Evolutionary conservation across 2,888 invertebrate species (phyloP), one percentile per base, ranked within the genome.

Genomic region (Corythucha ciliata): DNA sequence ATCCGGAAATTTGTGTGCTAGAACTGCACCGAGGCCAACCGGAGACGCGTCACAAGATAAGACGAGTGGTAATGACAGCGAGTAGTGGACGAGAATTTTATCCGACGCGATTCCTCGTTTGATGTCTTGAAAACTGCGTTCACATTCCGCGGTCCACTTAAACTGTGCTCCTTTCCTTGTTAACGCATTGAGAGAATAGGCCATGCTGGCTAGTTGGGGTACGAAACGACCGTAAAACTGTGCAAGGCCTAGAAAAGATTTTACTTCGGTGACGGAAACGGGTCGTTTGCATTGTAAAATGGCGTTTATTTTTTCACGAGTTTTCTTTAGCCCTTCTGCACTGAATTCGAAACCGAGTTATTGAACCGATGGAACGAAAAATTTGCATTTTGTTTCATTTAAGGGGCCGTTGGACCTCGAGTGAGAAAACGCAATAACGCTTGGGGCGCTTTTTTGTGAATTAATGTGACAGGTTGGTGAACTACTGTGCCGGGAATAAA

Each of bases 151-250:
- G 16, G 14, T 33, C 44, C 51, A 51, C 16, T 45, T 22, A 20
- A 51, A 44, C 24, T 2, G 22, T 8, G n/a, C 25, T 12, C 25
- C 44, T 51, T 32, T 29, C 14, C 21, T 29, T n/a, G 42, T 32
- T 14, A 50, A 25, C 24, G 41, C 10, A 32, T 50, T 29, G 20
- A 50, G 24, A 2, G 50, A 44, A n/a, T 42, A 29, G 14, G 33
- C 27, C n/a, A 32, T 16, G 10, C 42, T 29, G 3, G 42, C 12
- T 10, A 50, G 33, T 24, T 50, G 41, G 7, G 16, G 18, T 16
- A 39, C 20, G 33, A 29, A 51, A 44, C 36, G 32, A 16, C 14
- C 51, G n/a, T 51, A 51, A n/a, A 34, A 51, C 20, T 44, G 42
- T 12, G 45, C 44, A 42, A 51, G 33, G 2, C 51, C 51, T 20